A percentile compares a stretch with the other conserved stretches of the same genome.
Evolutionary conservation across 2,113 vertebrate species (phyloP).

Genomic region (Pycnonotus jocosus): DNA sequence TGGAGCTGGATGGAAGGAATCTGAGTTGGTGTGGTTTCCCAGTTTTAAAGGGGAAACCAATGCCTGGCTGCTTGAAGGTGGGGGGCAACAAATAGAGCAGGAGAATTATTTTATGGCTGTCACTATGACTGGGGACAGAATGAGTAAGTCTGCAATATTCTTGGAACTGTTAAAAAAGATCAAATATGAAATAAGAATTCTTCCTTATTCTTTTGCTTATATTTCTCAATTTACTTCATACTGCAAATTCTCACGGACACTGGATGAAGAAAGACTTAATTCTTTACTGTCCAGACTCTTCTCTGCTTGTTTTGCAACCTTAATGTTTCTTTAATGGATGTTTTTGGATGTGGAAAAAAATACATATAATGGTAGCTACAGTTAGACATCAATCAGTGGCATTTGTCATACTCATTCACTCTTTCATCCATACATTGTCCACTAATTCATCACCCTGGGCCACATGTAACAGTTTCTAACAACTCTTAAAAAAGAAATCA

Average conservation of each 20-base stretch:
- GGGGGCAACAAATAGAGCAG: background rate
- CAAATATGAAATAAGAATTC: background rate
- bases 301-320: background rate
- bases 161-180: background rate
- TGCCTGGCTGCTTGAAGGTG: background rate
- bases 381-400: background rate
- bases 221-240: background rate
- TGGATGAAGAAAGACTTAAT: background rate
- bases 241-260: background rate
- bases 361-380: background rate
- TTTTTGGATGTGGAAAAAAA: background rate
- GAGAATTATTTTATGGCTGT: background rate
- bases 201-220: background rate
- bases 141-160: background rate
- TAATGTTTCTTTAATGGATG: background rate
- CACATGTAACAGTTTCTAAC: background rate
- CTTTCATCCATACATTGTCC: background rate
- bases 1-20: background rate
- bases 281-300: background rate
- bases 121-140: background rate
- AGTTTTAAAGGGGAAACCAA: background rate
- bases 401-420: background rate
- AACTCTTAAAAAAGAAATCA: background rate
- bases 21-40: background rate
- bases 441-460: background rate